Conservation (phyloP, 2,113 vertebrate species). For the Embiotoca jacksoni region DNA sequence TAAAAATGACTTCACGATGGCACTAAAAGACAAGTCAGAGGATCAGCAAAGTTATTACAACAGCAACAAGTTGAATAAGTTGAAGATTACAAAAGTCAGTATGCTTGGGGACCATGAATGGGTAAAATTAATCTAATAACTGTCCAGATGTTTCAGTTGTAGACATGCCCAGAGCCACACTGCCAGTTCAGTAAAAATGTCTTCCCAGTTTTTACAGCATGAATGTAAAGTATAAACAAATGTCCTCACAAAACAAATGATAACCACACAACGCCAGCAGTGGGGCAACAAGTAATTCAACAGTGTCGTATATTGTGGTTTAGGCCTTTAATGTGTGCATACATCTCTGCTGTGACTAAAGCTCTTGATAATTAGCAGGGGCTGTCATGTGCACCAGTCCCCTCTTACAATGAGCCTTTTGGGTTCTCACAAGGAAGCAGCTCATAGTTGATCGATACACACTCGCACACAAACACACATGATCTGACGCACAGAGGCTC, state of each 20-base stretch:
- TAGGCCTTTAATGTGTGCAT: conserved; percentile 17
- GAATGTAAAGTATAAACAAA: neutral
- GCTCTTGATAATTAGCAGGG: conserved; percentile 47
- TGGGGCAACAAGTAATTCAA: conserved; percentile 28
- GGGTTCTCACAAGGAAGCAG: conserved; percentile 46
- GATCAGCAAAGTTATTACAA: too few relatives aligned
- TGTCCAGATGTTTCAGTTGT: too few relatives aligned
- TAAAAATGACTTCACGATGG: too few relatives aligned
- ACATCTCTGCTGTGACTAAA: conserved; percentile 49
- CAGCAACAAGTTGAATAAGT: too few relatives aligned
- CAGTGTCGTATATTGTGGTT: conserved; percentile 6
- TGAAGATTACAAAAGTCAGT: too few relatives aligned
- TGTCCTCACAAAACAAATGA: neutral
- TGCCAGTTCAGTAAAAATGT: too few relatives aligned
- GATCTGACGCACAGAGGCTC: conserved; percentile 51
- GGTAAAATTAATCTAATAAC: too few relatives aligned
- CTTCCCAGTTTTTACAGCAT: too few relatives aligned
- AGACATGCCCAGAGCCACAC: too few relatives aligned
- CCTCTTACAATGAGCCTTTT: conserved; percentile 47
- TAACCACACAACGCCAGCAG: neutral
- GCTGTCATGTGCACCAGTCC: conserved; percentile 52
- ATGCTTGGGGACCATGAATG: too few relatives aligned
- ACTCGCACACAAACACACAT: conserved; percentile 42
- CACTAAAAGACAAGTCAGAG: too few relatives aligned
- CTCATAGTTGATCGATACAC: conserved; percentile 64